phyloP scores from a whole-genome alignment of 2,888 invertebrate species.

The Syrphus vitripennis region DNA sequence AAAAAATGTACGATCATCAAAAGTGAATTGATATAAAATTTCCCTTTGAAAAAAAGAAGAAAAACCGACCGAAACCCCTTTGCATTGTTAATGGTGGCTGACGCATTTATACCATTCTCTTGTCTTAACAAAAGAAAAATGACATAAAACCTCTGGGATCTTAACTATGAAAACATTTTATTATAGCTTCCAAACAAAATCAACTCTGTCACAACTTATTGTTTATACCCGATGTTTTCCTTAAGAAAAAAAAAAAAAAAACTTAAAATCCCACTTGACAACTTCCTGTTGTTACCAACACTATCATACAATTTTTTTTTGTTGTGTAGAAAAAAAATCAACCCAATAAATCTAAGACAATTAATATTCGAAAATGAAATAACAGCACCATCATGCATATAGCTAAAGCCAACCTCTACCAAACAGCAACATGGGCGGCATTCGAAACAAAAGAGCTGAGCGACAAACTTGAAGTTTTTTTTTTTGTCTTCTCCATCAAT shows the following conservation, averaged over 20 bases:
- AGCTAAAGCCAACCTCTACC: conserved; percentile 30
- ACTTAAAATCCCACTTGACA: conserved; percentile 29
- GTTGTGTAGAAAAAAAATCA: neutral
- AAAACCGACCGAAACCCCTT: neutral
- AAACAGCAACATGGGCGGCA: conserved; percentile 58
- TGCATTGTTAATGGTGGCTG: conserved; percentile 46
- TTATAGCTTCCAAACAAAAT: conserved; percentile 46
- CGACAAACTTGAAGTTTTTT: conserved; percentile 52
- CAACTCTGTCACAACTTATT: conserved; percentile 20
- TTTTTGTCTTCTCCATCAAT: conserved; percentile 19
- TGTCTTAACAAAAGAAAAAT: conserved; percentile 21
- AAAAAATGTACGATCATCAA: neutral
- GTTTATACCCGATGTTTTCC: neutral
- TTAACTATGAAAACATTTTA: conserved; percentile 30
- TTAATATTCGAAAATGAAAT: conserved; percentile 54
- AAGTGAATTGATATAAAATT: neutral
- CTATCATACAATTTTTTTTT: neutral
- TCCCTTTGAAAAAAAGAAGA: neutral
- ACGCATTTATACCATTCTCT: conserved; percentile 1
- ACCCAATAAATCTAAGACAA: conserved; percentile 64
- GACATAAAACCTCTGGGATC: conserved; percentile 36
- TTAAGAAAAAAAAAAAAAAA: neutral
- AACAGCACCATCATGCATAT: neutral
- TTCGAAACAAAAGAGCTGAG: conserved; percentile 65
- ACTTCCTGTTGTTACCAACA: conserved; percentile 47